A percentile compares a stretch with the other conserved stretches of the same genome.
Evolutionary conservation across 2,113 vertebrate species (phyloP).

Genomic region (Jaculus jaculus): DNA sequence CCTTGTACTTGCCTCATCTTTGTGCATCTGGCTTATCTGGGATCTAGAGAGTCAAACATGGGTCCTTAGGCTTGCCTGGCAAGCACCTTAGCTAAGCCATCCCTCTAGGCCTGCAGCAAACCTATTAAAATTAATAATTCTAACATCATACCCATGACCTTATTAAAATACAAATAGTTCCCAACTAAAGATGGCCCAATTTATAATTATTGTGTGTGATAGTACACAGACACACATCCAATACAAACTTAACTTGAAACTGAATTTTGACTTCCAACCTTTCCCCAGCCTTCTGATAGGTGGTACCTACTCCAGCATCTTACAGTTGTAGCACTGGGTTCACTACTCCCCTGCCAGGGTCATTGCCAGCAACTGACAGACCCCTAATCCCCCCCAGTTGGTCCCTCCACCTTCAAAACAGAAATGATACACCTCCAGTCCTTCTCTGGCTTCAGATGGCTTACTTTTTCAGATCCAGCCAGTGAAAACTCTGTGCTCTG

Average conservation of each 20-base stretch:
- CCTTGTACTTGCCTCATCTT: too few relatives aligned
- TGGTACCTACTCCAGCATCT: background rate
- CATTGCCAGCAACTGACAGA: background rate
- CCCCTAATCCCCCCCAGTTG: background rate
- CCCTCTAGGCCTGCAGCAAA: too few relatives aligned
- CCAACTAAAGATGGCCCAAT: background rate
- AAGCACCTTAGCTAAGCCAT: too few relatives aligned
- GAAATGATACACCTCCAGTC: background rate
- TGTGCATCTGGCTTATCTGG: too few relatives aligned
- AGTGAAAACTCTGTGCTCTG: background rate
- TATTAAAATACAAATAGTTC: background rate
- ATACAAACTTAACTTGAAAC: background rate
- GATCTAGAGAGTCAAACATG: too few relatives aligned
- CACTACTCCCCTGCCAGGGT: background rate
- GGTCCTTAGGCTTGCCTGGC: too few relatives aligned
- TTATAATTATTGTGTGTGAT: background rate
- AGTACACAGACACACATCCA: too few relatives aligned
- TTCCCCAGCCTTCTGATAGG: background rate
- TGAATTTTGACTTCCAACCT: background rate
- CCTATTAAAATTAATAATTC: too few relatives aligned
- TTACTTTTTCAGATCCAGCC: background rate
- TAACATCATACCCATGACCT: too few relatives aligned
- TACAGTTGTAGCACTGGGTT: background rate
- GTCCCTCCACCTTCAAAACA: background rate
- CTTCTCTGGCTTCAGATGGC: background rate